Conservation (phyloP, 2,888 invertebrate genomes). For the Pilophorus perplexus region DNA sequence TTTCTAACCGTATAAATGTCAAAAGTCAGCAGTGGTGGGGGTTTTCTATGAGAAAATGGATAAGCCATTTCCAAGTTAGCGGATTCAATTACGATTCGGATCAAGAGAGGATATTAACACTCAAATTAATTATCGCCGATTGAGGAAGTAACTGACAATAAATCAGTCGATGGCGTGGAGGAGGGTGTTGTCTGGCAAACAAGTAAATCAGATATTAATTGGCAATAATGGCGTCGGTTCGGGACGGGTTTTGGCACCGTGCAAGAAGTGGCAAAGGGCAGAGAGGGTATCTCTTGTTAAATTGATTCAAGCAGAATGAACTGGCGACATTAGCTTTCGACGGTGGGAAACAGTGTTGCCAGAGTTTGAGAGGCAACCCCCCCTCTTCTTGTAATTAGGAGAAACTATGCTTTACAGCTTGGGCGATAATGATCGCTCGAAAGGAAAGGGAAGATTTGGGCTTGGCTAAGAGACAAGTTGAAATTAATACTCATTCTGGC, state of each 20-base stretch:
- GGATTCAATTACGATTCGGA: conserved; percentile 16
- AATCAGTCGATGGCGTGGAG: conserved; percentile 2
- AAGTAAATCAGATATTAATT: conserved; percentile 41
- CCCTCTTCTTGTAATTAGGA: conserved; percentile 46
- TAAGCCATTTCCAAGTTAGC: no score
- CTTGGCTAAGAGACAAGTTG: conserved; percentile 43
- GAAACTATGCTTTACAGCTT: conserved; percentile 46
- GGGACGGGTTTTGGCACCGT: conserved; percentile 36
- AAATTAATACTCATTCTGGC: conserved; percentile 48
- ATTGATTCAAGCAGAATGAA: conserved; percentile 44
- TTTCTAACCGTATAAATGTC: no score
- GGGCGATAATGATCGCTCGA: conserved; percentile 35
- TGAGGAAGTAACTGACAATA: conserved; percentile 17
- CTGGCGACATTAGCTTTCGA: conserved; percentile 39
- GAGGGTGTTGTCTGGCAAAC: conserved; percentile 18
- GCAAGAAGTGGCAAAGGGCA: conserved; percentile 21
- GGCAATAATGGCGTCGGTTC: conserved; percentile 32
- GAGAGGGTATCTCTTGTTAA: conserved; percentile 35
- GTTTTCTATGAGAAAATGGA: no score
- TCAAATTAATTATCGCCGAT: neutral
- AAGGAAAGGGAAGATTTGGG: conserved; percentile 14
- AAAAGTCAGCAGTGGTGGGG: no score
- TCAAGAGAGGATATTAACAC: conserved; percentile 5
- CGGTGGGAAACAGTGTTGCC: conserved; percentile 7
- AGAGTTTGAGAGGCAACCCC: no score